Percentiles rank a stretch among this genome's conserved stretches.
These are phyloP conservation scores for Pentamera pediparva DNA, from an alignment of 53 echinoderm and acorn worm species.

Conservation along the genomic window DNA sequence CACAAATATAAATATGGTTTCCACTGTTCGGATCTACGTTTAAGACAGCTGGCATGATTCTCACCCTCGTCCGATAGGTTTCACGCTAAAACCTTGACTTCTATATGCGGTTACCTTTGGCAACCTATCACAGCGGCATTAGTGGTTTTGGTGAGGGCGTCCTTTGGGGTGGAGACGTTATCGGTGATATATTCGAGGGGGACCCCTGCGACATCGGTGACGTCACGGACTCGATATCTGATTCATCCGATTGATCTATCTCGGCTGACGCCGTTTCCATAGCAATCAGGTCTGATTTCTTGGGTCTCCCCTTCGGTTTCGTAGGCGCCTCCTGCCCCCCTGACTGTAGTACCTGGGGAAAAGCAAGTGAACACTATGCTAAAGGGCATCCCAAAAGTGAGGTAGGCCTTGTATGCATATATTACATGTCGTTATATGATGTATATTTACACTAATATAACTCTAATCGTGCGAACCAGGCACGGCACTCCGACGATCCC, in stretches of 20 bases:
- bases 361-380: no score
- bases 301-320: constrained; percentile 98
- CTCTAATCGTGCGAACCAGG: no score
- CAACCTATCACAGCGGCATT: background rate
- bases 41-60: no score
- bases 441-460: no score
- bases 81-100: no score
- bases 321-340: constrained; percentile 90
- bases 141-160: constrained; percentile 12
- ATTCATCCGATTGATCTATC: constrained; percentile 42
- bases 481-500: no score
- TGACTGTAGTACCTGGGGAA: constrained; percentile 93
- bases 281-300: constrained; percentile 62
- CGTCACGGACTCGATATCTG: constrained; percentile 32
- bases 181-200: background rate
- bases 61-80: no score
- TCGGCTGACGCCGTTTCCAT: constrained; percentile 12
- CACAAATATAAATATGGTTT: no score
- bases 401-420: no score
- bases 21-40: no score
- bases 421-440: no score
- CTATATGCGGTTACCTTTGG: no score
- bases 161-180: background rate
- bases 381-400: background rate
- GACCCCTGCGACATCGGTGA: constrained; percentile 13